A percentile compares a stretch with the other conserved stretches of the same genome.
These are phyloP conservation scores for Malurus leucopterus DNA, from an alignment of 2,797 vertebrate genomes.

Conservation along the genomic window DNA sequence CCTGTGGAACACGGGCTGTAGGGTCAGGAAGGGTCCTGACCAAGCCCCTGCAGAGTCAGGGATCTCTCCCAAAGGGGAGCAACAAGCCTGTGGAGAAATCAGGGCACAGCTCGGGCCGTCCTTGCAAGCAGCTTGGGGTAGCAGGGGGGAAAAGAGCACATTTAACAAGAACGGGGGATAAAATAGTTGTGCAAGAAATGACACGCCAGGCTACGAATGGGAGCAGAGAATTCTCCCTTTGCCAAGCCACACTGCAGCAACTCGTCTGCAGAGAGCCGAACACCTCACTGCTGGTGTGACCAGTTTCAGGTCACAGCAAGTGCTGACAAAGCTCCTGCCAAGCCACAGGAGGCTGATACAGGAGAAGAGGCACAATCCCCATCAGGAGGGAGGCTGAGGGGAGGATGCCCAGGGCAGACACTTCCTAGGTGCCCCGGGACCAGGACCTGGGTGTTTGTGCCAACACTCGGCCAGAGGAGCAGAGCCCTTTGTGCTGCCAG, in stretches of 20 bases:
- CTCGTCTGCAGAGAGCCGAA: not conserved
- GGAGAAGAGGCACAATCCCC: not conserved
- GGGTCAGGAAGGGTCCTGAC: not conserved
- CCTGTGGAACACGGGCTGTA: fast-evolving
- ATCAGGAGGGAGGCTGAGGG: not conserved
- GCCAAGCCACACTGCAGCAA: constrained; percentile 38
- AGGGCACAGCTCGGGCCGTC: not conserved
- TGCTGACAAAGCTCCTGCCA: constrained; percentile 36
- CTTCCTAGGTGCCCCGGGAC: not conserved
- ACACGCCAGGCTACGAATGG: not conserved
- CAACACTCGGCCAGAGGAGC: not conserved
- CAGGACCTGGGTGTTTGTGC: not conserved
- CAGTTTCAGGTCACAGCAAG: constrained; percentile 46
- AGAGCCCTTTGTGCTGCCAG: not conserved
- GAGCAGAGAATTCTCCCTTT: not conserved
- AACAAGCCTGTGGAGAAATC: not conserved
- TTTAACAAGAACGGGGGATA: not conserved
- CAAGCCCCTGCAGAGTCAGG: not conserved
- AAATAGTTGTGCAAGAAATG: constrained; percentile 17
- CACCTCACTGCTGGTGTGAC: constrained; percentile 12
- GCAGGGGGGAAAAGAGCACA: not conserved
- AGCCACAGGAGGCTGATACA: not conserved
- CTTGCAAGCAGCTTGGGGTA: not conserved
- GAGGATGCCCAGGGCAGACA: not conserved
- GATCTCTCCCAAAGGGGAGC: not conserved